Base-by-base conservation (phyloP, 2,888 invertebrate species). In the Hypsopygia costalis region DNA sequence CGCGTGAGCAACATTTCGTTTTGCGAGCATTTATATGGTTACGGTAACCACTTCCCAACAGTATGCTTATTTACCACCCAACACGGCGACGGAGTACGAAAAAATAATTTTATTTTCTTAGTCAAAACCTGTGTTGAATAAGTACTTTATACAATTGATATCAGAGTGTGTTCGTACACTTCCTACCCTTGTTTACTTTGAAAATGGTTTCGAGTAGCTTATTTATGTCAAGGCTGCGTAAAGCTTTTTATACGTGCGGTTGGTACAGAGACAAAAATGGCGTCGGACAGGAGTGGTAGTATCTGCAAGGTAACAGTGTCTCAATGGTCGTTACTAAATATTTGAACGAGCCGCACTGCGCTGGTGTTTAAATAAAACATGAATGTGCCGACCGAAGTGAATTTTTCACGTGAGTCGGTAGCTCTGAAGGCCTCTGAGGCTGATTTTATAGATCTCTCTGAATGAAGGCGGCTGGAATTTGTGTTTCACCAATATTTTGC, bases 291-390 rank as follows among this genome's bases (percentile, higher is more conserved):
- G 29, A 12, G 16, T 4, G 20, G 6, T 20, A 29, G 30, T 28
- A 51, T 51, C 49, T 41, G 50, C 49, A 47, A 74, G 69, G 69
- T 73, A 71, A 62, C 61, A 59, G 55, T 55, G 70, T 69, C 69
- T 74, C 75, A 67, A 69, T 72, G 69, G 73, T 64, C 62, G 71
- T 69, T 62, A 57, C 70, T 82, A 72, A 82, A 83, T 81, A 80
- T 82, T 82, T 74, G 65, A 82, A 64, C 53, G 61, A 55, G 67
- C 75, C 79, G 82, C 82, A 83, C 52, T 82, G 81, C 80, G 78
- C 77, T 62, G 53, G 49, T 58, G 55, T 60, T 70, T 82, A 79
- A 73, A 81, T 83, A 85, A 82, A 81, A 81, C 79, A 81, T 80
- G 71, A 50, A 62, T 56, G 16, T 16, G 55, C 66, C 66, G 58